Conservation (phyloP, 2,113 vertebrate genomes). For the Diadophis punctatus region DNA sequence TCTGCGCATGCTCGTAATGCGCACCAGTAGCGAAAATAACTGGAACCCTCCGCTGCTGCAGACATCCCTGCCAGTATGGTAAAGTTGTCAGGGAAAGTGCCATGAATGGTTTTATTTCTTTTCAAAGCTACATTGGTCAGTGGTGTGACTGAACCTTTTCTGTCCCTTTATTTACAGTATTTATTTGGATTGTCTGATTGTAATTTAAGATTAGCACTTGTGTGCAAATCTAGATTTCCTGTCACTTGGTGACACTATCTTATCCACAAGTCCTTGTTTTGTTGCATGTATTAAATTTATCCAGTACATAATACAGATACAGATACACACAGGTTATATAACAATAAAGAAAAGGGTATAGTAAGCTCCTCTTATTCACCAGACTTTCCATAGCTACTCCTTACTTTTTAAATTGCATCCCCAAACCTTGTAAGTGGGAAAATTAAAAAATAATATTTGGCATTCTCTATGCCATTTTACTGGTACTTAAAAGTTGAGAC, state of each 20-base stretch:
- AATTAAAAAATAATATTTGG: not conserved
- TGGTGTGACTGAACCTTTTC: not conserved
- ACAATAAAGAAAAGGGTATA: not conserved
- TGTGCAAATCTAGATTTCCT: not conserved
- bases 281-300: not conserved
- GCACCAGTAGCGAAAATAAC: too few relatives aligned
- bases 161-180: not conserved
- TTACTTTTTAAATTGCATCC: not conserved
- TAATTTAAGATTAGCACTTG: not conserved
- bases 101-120: not conserved
- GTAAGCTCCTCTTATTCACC: not conserved
- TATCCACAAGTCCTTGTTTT: not conserved
- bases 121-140: not conserved
- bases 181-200: not conserved
- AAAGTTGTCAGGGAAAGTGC: not conserved
- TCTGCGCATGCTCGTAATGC: too few relatives aligned
- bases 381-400: not conserved
- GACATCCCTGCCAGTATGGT: not conserved
- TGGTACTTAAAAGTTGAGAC: not conserved
- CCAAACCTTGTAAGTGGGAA: not conserved
- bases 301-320: not conserved
- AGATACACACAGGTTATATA: not conserved
- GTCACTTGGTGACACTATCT: not conserved
- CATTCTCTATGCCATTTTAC: not conserved
- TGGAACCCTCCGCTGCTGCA: too few relatives aligned